Evolutionary conservation across 2,113 vertebrate genomes (phyloP).

Genomic region (Triplophysa rosa): DNA sequence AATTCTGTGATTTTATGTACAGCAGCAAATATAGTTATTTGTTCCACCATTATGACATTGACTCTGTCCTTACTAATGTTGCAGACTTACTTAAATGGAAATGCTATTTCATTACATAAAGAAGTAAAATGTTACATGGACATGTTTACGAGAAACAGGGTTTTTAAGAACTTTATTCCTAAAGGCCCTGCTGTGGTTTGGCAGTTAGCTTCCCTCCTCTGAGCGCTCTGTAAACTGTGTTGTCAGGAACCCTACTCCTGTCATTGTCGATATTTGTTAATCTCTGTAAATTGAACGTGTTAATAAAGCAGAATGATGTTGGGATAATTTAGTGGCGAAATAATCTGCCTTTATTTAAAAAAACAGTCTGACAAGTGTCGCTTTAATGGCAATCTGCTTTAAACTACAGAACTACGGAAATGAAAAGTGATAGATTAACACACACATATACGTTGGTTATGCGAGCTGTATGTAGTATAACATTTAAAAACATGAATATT

Average conservation of each 20-base stretch:
- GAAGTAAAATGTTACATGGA: slow-evolving; percentile 24
- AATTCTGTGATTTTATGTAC: no score
- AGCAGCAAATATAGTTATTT: no score
- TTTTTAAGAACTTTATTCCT: slow-evolving; percentile 44
- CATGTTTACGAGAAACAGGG: slow-evolving; percentile 49
- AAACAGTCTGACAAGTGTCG: no score
- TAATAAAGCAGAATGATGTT: neutral
- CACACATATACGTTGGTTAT: no score
- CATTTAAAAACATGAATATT: no score
- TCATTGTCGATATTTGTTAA: neutral
- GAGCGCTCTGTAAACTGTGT: slow-evolving; percentile 25
- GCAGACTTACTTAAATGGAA: slow-evolving; percentile 12
- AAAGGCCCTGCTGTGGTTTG: slow-evolving; percentile 47
- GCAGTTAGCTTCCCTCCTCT: slow-evolving; percentile 33
- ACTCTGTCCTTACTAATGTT: slow-evolving; percentile 24
- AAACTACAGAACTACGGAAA: no score
- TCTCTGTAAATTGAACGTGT: neutral
- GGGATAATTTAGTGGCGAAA: no score
- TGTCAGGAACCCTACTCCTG: slow-evolving; percentile 2
- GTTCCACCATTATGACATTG: neutral
- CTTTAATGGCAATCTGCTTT: no score
- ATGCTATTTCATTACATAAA: slow-evolving; percentile 27
- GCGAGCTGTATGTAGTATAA: no score
- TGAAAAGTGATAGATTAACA: no score
- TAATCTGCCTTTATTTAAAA: no score